Percentiles rank a stretch among this genome's conserved stretches.
phyloP scores from a whole-genome alignment of 2,797 vertebrate genomes.

The Sylvia borin region DNA sequence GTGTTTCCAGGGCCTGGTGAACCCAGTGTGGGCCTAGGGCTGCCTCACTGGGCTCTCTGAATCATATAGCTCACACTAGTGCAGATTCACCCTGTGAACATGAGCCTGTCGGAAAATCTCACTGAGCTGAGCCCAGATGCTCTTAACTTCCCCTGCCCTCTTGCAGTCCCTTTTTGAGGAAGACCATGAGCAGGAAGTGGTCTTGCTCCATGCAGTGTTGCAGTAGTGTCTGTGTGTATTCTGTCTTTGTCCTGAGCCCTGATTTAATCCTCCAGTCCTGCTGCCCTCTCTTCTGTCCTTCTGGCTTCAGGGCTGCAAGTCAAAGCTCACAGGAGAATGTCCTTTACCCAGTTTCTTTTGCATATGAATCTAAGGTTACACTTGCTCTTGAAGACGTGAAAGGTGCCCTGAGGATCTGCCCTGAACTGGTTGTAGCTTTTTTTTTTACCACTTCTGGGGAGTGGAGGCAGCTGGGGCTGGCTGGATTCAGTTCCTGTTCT shows the following conservation, averaged over 20 bases:
- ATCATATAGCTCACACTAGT: neutral
- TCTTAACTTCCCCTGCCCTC: neutral
- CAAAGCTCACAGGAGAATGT: neutral
- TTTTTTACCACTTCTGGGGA: neutral
- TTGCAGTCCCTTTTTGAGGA: neutral
- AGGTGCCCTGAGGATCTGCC: neutral
- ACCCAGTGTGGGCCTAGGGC: neutral
- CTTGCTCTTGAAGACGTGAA: neutral
- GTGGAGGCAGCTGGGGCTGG: neutral
- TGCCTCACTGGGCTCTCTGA: neutral
- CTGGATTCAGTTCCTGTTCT: neutral
- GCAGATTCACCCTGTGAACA: fast-evolving
- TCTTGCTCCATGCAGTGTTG: neutral
- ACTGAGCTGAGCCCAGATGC: neutral
- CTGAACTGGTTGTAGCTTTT: neutral
- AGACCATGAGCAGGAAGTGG: neutral
- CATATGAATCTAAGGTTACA: neutral
- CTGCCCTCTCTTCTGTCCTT: neutral
- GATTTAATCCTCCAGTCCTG: neutral
- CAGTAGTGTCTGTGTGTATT: neutral
- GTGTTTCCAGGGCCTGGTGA: neutral
- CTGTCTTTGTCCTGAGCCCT: neutral
- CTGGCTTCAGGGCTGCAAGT: neutral
- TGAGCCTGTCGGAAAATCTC: neutral
- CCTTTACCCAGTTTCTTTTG: neutral